phyloP scores from a whole-genome alignment of 2,888 invertebrate genomes.

The Melanophora roralis region DNA sequence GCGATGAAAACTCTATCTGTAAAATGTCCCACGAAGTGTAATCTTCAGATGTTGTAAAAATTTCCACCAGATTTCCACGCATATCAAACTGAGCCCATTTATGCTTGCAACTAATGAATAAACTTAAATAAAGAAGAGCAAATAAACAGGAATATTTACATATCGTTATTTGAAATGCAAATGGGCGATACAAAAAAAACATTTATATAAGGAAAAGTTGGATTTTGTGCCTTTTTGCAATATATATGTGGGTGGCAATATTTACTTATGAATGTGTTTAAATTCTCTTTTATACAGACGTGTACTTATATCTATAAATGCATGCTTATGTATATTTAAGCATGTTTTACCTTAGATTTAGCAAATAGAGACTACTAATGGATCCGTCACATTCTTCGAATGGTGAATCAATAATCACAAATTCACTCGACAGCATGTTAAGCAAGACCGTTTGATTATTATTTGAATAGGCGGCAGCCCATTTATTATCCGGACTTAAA shows the following conservation, averaged over 20 bases:
- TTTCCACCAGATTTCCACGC: constrained; percentile 84
- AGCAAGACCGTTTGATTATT: constrained; percentile 96
- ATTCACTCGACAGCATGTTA: constrained; percentile 96
- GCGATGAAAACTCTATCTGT: constrained; percentile 84
- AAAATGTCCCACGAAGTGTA: constrained; percentile 85
- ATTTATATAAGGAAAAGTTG: too few species aligned
- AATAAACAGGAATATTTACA: background rate
- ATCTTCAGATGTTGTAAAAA: constrained; percentile 80
- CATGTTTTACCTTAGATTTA: constrained; percentile 80
- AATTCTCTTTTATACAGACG: too few species aligned
- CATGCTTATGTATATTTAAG: background rate
- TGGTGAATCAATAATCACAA: constrained; percentile 90
- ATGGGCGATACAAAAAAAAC: too few species aligned
- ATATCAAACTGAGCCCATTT: constrained; percentile 88
- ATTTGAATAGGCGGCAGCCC: constrained; percentile 96
- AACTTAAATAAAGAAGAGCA: constrained; percentile 68
- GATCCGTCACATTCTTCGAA: constrained; percentile 80
- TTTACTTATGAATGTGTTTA: too few species aligned
- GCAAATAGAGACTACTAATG: constrained; percentile 82
- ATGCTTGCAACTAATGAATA: constrained; percentile 86
- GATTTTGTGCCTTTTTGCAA: too few species aligned
- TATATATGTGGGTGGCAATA: too few species aligned
- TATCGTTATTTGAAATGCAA: too few species aligned
- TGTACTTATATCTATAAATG: too few species aligned
- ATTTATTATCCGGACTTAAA: constrained; percentile 95